phyloP scores from a whole-genome alignment of 2,797 vertebrate species.

The Esox masquinongy region DNA sequence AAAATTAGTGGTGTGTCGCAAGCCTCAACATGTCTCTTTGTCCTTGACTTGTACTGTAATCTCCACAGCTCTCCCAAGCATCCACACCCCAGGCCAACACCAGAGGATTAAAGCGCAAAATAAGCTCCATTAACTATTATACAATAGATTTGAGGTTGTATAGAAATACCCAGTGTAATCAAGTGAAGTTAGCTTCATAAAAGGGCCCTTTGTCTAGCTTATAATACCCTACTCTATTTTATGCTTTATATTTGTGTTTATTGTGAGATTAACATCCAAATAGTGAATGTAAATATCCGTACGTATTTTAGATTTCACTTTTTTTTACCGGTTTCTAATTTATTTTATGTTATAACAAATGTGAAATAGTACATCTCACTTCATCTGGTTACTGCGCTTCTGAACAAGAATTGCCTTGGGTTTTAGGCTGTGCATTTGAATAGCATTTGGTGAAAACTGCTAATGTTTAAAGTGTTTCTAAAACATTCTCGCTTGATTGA shows the following conservation, averaged over 20 bases:
- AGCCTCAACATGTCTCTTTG: constrained; percentile 62
- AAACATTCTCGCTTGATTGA: too few relatives aligned
- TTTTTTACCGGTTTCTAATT: too few relatives aligned
- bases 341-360: too few relatives aligned
- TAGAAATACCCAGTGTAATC: background rate
- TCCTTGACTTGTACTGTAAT: constrained; percentile 49
- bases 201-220: background rate
- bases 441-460: too few relatives aligned
- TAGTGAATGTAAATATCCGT: too few relatives aligned
- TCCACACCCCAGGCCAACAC: constrained; percentile 7
- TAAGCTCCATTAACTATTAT: constrained; percentile 7
- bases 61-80: constrained; percentile 47
- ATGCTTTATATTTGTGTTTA: background rate
- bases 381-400: too few relatives aligned
- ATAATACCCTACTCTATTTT: background rate
- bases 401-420: too few relatives aligned
- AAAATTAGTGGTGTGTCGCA: constrained; percentile 55
- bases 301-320: too few relatives aligned
- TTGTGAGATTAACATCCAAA: background rate
- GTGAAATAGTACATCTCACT: too few relatives aligned
- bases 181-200: background rate
- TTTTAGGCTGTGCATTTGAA: too few relatives aligned
- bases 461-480: too few relatives aligned
- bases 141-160: background rate
- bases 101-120: constrained; percentile 28